These are phyloP conservation scores for Abrostola triplasia DNA, from an alignment of 2,888 invertebrate species.

Conservation along the genomic window DNA sequence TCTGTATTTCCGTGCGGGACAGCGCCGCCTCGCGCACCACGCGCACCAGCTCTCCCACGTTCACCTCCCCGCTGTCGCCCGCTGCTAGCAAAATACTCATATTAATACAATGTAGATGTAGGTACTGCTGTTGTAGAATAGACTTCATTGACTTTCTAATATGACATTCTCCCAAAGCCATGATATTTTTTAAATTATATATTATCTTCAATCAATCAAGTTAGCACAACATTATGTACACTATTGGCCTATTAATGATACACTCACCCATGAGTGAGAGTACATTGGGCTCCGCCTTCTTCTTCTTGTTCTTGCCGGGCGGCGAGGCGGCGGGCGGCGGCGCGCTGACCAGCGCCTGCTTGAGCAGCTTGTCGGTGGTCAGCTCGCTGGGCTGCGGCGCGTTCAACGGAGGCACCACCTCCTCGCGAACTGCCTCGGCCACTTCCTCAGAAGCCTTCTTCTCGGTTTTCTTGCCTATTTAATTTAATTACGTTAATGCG, in stretches of 20 bases:
- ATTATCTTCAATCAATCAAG: too few species aligned
- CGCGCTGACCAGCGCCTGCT: conserved; percentile 71
- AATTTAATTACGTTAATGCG: neutral
- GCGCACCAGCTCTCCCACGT: conserved; percentile 91
- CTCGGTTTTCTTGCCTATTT: conserved; percentile 75
- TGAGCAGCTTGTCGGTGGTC: conserved; percentile 81
- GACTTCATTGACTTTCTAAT: too few species aligned
- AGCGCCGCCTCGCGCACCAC: conserved; percentile 94
- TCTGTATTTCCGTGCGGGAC: conserved; percentile 95
- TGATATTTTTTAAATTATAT: too few species aligned
- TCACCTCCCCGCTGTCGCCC: conserved; percentile 91
- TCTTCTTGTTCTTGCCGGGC: conserved; percentile 79
- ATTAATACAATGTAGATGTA: neutral
- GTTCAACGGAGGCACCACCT: conserved; percentile 78
- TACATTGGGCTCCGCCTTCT: conserved; percentile 80
- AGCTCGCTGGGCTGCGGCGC: conserved; percentile 81
- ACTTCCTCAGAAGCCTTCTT: conserved; percentile 71
- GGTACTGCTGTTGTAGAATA: too few species aligned
- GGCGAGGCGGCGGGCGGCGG: conserved; percentile 67
- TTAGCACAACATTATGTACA: neutral
- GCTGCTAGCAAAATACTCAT: conserved; percentile 75
- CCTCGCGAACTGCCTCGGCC: conserved; percentile 64
- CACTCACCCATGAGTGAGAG: conserved; percentile 80
- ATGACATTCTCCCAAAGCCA: too few species aligned
- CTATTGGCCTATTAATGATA: too few species aligned